Conservation (phyloP, 2,888 invertebrate species). For the Dendrolimus pini region DNA sequence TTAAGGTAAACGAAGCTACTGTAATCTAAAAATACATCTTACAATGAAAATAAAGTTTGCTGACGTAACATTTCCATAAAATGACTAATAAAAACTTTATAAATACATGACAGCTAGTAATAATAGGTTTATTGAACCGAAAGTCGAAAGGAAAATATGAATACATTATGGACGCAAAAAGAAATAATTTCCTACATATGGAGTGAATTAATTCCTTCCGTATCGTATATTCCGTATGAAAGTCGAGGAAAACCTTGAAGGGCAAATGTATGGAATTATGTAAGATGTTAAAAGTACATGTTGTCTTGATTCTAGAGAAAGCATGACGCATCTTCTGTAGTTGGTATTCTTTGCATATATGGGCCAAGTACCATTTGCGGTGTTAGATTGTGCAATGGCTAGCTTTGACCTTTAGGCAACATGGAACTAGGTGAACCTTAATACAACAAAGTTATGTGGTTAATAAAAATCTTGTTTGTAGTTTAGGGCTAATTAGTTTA, state of each 20-base stretch:
- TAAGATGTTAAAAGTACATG: background rate
- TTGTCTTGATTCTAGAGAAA: slow-evolving; percentile 7
- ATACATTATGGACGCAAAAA: no score
- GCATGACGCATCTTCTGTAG: slow-evolving; percentile 4
- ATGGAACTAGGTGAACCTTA: background rate
- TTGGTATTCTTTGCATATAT: background rate
- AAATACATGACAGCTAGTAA: background rate
- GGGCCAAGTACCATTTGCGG: background rate
- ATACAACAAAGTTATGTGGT: no score
- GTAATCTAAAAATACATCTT: no score
- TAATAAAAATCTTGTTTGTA: no score
- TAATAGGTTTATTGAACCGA: background rate
- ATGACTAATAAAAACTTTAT: background rate
- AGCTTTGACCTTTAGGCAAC: background rate
- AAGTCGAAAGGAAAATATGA: background rate
- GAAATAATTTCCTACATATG: no score
- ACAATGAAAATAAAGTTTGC: no score
- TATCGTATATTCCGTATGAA: background rate
- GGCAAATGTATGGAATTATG: background rate
- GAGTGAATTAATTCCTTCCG: background rate
- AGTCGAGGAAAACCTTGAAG: background rate
- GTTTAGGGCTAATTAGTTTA: no score
- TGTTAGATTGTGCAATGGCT: background rate
- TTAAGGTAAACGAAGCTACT: no score
- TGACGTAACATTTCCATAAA: background rate